phyloP scores from a whole-genome alignment of 2,113 vertebrate genomes.

The Rallus limicola region DNA sequence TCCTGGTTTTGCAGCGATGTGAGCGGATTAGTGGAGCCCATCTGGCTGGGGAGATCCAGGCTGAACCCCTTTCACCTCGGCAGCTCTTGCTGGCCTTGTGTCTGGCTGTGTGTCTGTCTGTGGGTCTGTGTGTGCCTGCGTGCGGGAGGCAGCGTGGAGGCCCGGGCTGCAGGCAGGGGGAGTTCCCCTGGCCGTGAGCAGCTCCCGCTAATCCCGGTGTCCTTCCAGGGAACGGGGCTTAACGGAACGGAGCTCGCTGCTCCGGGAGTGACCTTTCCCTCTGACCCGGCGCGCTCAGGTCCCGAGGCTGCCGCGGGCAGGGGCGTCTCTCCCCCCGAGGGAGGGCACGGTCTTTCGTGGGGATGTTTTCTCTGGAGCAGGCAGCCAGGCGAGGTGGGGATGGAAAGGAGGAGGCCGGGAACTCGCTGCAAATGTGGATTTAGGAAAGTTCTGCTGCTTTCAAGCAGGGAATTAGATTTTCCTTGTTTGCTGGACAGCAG shows the following conservation, averaged over 20 bases:
- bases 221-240: slow-evolving; percentile 24
- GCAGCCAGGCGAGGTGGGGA: background rate
- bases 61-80: background rate
- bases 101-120: no score
- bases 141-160: background rate
- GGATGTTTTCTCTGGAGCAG: background rate
- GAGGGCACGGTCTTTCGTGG: background rate
- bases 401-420: slow-evolving; percentile 2
- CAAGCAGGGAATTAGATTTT: slow-evolving; percentile 18
- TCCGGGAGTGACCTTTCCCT: slow-evolving; percentile 34
- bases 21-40: background rate
- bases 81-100: background rate
- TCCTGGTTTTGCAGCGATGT: background rate
- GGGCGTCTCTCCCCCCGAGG: background rate
- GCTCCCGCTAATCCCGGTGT: slow-evolving; percentile 48
- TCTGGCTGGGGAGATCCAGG: background rate
- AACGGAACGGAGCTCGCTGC: background rate
- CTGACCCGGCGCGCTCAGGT: background rate
- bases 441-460: slow-evolving; percentile 43
- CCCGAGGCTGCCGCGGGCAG: background rate
- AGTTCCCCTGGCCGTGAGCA: slow-evolving; percentile 56
- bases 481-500: slow-evolving; percentile 54
- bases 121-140: background rate
- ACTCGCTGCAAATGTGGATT: background rate
- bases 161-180: slow-evolving; percentile 64